phyloP scores from a whole-genome alignment of 1,140 invertebrate genomes.

The Agrilus planipennis region DNA sequence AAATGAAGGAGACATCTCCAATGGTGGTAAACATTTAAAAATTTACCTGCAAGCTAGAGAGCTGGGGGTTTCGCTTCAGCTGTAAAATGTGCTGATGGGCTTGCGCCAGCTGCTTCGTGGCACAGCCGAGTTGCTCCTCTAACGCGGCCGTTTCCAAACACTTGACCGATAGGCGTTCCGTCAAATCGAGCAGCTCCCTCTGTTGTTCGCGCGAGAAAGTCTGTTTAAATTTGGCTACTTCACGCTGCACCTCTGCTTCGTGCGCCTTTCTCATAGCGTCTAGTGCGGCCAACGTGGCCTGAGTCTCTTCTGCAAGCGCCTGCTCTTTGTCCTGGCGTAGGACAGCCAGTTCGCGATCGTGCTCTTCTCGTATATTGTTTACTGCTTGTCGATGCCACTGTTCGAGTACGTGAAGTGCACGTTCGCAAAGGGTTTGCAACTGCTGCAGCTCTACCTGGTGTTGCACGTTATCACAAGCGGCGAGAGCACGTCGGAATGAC shows the following conservation, averaged over 20 bases:
- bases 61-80: conserved; percentile 53
- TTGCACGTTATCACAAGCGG: conserved; percentile 57
- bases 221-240: conserved; percentile 76
- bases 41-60: conserved; percentile 43
- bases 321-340: conserved; percentile 74
- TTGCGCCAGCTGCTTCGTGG: conserved; percentile 65
- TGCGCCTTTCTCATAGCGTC: conserved; percentile 90
- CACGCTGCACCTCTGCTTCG: conserved; percentile 77
- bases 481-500: conserved; percentile 51
- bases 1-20: not conserved
- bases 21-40: not conserved
- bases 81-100: conserved; percentile 70
- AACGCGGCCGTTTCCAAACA: conserved; percentile 79
- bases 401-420: conserved; percentile 76
- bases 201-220: conserved; percentile 68
- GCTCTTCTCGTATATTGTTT: conserved; percentile 73
- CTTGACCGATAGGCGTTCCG: conserved; percentile 83
- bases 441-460: conserved; percentile 82
- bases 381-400: conserved; percentile 76
- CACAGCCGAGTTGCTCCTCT: conserved; percentile 66
- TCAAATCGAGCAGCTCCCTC: conserved; percentile 70
- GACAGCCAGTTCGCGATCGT: conserved; percentile 60
- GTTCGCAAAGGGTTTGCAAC: conserved; percentile 70
- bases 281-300: conserved; percentile 66
- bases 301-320: conserved; percentile 78